Percentiles rank a stretch among this genome's conserved stretches.
These are phyloP conservation scores for Chaetops frenatus DNA, from an alignment of 2,113 vertebrate genomes.

Conservation along the genomic window DNA sequence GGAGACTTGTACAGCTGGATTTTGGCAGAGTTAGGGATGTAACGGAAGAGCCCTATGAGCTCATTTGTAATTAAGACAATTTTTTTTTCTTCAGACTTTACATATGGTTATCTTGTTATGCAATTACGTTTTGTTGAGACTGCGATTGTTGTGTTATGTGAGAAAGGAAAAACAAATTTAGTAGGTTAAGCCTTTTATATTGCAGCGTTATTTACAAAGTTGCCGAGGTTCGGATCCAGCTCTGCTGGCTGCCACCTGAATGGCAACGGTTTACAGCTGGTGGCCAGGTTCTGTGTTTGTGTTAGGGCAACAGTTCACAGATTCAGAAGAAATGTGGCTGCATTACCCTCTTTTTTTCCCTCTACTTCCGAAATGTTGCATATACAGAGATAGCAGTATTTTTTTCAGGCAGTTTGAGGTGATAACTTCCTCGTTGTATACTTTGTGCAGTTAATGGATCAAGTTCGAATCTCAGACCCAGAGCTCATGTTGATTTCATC, in stretches of 20 bases:
- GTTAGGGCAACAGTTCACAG: neutral
- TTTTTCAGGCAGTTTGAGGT: neutral
- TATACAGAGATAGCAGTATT: neutral
- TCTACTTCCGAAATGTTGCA: neutral
- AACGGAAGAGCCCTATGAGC: neutral
- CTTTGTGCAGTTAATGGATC: neutral
- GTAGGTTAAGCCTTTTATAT: neutral
- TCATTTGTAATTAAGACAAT: neutral
- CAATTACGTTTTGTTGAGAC: neutral
- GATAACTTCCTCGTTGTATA: neutral
- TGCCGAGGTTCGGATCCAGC: neutral
- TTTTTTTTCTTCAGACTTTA: neutral
- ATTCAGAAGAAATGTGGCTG: neutral
- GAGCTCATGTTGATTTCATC: rapidly evolving
- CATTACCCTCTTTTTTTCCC: neutral
- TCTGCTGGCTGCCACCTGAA: neutral
- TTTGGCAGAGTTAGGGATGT: neutral
- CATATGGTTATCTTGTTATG: neutral
- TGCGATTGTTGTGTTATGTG: neutral
- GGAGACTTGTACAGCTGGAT: neutral
- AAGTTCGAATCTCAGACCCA: neutral
- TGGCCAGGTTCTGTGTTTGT: neutral
- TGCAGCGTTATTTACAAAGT: neutral
- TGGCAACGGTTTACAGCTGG: neutral
- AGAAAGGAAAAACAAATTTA: neutral